Evolutionary conservation across 2,113 vertebrate species (phyloP).

Genomic region (Vulpes vulpes): DNA sequence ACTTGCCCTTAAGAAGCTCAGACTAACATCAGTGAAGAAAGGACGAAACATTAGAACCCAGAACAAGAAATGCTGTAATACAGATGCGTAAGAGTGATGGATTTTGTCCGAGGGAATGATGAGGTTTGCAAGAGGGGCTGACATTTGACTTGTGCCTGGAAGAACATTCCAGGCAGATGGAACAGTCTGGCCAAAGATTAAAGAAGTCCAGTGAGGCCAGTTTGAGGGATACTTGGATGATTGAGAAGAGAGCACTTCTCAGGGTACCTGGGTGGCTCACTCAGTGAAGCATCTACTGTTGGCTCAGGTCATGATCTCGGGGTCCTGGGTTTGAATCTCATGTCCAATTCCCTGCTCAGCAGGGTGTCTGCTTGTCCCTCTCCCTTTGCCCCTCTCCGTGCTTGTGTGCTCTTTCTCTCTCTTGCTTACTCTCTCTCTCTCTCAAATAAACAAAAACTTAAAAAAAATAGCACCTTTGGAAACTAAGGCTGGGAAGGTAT

Average conservation of each 20-base stretch:
- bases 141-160: background rate
- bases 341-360: too few relatives aligned
- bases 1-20: background rate
- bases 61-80: background rate
- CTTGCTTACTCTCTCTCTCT: too few relatives aligned
- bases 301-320: too few relatives aligned
- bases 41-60: background rate
- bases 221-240: background rate
- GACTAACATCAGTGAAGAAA: background rate
- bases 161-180: background rate
- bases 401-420: too few relatives aligned
- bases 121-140: background rate
- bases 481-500: background rate
- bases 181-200: background rate
- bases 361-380: too few relatives aligned
- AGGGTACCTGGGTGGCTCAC: too few relatives aligned
- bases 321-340: too few relatives aligned
- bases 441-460: too few relatives aligned
- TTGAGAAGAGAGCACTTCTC: background rate
- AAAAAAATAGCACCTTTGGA: too few relatives aligned
- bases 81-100: fast-evolving
- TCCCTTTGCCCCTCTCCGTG: too few relatives aligned
- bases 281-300: too few relatives aligned
- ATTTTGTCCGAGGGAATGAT: background rate
- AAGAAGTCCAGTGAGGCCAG: background rate